Base-by-base conservation (phyloP, 2,797 vertebrate genomes). In the Somateria mollissima region DNA sequence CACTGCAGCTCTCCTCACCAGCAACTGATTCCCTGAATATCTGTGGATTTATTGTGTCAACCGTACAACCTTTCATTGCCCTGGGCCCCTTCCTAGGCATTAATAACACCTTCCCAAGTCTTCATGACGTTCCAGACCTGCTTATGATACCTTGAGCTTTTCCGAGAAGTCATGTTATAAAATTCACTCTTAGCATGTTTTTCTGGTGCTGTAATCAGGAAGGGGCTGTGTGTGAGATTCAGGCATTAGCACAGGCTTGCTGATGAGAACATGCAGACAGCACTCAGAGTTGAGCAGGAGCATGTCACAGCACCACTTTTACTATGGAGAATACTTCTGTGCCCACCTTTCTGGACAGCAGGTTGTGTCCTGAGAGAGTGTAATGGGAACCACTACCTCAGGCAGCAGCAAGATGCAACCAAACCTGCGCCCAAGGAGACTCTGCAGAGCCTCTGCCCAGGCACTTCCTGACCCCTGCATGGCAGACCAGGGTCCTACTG, bases 381-480 rank as follows among this genome's bases (percentile, higher is more conserved):
- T 41, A 45, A 34, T 0, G 0, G 36, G 30, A 74, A 12, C 3
- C 1, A 1, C 58, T 57, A 39, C 57, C 49, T 61, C 16, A 18
- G 49, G 6, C 6, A 62, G 71, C 58, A 82, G 64, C 7, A 71
- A 90, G 66, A 13, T 76, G 25, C 54, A 51, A 24, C 66, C 60
- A 84, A 84, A 58, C 14, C 37, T 72, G 22, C 6, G 2, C 10
- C 34, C 19, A 10, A 11, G 34, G 56, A 72, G 25, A 10, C 8
- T 67, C 9, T 74, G 30, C 32, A 19, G 47, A 80, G 70, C 54
- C 11, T 81, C 43, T 8, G 6, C 16, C 3, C 5, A 22, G 19
- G 43, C 60, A 85, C 19, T 37, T 53, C 24, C 49, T 69, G 54
- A 21, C 11, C 6, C 28, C 16, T 3, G 3, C 8, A 2, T 36